phyloP scores from a whole-genome alignment of 2,797 vertebrate species.

The Spinibarbus caldwelli region DNA sequence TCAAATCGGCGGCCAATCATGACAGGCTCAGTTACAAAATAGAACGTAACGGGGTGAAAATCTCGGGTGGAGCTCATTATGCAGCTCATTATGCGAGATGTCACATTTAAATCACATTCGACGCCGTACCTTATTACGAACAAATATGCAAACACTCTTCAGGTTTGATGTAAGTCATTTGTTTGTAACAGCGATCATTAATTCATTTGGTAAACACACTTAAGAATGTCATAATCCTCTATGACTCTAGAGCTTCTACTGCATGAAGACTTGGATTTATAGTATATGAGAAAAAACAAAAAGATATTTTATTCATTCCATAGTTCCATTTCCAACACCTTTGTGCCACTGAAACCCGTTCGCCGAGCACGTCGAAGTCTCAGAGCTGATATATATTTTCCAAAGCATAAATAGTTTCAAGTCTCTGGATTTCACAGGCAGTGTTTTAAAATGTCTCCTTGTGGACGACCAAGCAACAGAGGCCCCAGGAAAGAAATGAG shows the following conservation, averaged over 20 bases:
- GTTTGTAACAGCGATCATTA: not conserved
- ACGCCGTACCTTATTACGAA: not conserved
- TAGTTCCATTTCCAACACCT: constrained; percentile 20
- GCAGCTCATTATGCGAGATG: constrained; percentile 27
- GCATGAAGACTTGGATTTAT: not conserved
- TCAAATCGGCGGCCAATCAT: constrained; percentile 22
- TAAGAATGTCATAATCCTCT: constrained; percentile 12
- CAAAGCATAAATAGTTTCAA: constrained; percentile 64
- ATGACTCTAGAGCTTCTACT: not conserved
- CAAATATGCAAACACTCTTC: constrained; percentile 3
- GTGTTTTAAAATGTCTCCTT: constrained; percentile 67
- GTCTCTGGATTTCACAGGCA: constrained; percentile 75
- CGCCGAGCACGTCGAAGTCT: not conserved
- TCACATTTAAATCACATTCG: constrained; percentile 29
- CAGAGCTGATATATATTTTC: constrained; percentile 42
- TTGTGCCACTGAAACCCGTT: constrained; percentile 15
- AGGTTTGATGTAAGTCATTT: constrained; percentile 15
- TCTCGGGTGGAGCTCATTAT: constrained; percentile 7
- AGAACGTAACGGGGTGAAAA: not conserved
- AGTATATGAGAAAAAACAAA: not conserved
- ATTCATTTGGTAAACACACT: constrained; percentile 17
- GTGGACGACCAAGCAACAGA: constrained; percentile 77
- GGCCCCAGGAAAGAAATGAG: constrained; percentile 81
- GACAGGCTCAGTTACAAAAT: not conserved
- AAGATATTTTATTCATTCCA: constrained; percentile 10